These are phyloP conservation scores for Adela reaumurella DNA, from an alignment of 2,888 invertebrate genomes.

Conservation along the genomic window DNA sequence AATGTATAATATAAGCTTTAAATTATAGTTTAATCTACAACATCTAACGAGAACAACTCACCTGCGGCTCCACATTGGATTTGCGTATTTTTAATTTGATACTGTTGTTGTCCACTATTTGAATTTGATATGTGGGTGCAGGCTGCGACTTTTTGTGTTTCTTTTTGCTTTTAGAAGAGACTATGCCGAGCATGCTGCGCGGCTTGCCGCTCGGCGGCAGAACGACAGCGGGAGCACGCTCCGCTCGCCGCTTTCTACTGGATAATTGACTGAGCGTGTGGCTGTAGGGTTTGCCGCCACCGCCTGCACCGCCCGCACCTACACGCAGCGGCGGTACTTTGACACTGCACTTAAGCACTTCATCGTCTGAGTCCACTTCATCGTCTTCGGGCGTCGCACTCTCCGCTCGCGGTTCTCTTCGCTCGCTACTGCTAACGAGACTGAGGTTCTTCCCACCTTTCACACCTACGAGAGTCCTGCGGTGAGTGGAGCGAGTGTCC, in stretches of 20 bases:
- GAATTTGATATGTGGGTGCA: constrained; percentile 54
- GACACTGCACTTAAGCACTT: constrained; percentile 43
- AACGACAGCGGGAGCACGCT: constrained; percentile 35
- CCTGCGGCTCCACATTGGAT: constrained; percentile 45
- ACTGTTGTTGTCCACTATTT: constrained; percentile 63
- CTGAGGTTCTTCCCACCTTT: constrained; percentile 53
- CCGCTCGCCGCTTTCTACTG: constrained; percentile 43
- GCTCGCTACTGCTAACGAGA: constrained; percentile 53
- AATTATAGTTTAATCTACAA: too few relatives aligned
- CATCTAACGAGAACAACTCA: constrained; percentile 31
- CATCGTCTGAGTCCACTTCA: constrained; percentile 45
- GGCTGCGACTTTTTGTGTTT: constrained; percentile 42
- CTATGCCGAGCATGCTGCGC: constrained; percentile 46
- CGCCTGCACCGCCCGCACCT: constrained; percentile 18
- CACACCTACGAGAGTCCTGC: constrained; percentile 38
- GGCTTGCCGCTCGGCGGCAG: constrained; percentile 50
- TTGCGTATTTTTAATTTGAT: constrained; percentile 69
- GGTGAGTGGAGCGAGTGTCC: constrained; percentile 17
- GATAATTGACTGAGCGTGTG: constrained; percentile 57
- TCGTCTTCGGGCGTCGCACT: constrained; percentile 18
- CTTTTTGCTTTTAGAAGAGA: constrained; percentile 48
- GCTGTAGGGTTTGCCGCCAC: constrained; percentile 51
- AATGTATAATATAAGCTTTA: too few relatives aligned
- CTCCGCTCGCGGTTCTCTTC: constrained; percentile 29
- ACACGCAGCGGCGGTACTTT: constrained; percentile 44